Conservation (phyloP, 2,113 vertebrate species). For the Brachypteracias leptosomus region DNA sequence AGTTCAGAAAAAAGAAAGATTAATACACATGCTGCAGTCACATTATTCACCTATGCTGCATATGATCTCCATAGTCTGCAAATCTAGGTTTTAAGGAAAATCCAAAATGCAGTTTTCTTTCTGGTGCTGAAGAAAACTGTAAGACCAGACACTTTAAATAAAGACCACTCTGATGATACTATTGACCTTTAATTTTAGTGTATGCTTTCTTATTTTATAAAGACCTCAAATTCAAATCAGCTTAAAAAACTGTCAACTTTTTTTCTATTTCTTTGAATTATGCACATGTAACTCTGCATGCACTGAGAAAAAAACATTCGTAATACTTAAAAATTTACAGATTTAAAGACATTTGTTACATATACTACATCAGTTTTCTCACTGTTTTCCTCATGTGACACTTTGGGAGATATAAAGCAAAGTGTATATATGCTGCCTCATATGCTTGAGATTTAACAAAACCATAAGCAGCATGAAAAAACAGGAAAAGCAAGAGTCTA, state of each 20-base stretch:
- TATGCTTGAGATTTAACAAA: not conserved
- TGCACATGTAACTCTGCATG: not conserved
- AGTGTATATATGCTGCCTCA: not conserved
- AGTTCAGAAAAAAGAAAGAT: not conserved
- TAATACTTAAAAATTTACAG: not conserved
- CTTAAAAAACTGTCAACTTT: not conserved
- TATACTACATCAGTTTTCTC: not conserved
- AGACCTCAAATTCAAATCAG: not conserved
- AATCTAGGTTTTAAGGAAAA: not conserved
- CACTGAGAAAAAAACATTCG: not conserved
- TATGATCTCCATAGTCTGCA: not conserved
- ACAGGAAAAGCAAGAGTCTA: not conserved
- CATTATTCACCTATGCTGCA: not conserved
- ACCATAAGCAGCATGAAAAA: not conserved
- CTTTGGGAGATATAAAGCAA: not conserved
- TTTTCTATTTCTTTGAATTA: not conserved
- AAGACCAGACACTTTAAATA: not conserved
- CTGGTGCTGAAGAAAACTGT: not conserved
- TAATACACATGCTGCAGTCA: not conserved
- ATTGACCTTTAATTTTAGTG: not conserved
- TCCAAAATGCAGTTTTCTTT: not conserved
- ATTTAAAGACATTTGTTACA: not conserved
- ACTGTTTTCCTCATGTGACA: not conserved
- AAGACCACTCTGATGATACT: not conserved
- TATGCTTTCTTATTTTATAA: not conserved